Evolutionary conservation across 2,113 vertebrate species (phyloP).

Genomic region (Pagrus major): DNA sequence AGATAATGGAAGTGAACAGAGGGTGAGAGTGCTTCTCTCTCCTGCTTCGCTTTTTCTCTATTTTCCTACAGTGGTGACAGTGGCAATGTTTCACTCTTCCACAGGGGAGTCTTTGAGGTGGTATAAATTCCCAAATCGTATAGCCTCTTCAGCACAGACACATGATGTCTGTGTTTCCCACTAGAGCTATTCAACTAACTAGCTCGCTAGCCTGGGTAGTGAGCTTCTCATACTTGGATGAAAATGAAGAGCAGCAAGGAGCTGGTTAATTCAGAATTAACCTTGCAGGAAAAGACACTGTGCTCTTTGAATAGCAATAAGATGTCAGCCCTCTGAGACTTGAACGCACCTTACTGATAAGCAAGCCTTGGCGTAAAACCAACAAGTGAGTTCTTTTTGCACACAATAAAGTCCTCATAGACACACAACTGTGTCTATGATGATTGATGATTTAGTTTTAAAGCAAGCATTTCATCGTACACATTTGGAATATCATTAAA

Average conservation of each 20-base stretch:
- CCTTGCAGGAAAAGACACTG: neutral
- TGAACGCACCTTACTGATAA: neutral
- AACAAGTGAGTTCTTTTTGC: neutral
- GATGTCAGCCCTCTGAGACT: neutral
- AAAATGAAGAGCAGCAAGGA: neutral
- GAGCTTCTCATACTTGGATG: neutral
- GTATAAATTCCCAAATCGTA: constrained; percentile 40
- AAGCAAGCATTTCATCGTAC: neutral
- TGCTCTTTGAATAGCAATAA: constrained; percentile 3
- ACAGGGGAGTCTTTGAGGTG: constrained; percentile 53
- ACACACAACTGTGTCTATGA: neutral
- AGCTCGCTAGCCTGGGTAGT: neutral
- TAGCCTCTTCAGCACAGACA: constrained; percentile 1
- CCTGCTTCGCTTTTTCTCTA: neutral
- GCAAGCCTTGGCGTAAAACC: neutral
- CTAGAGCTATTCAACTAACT: neutral
- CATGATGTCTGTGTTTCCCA: constrained; percentile 5
- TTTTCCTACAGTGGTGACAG: constrained; percentile 44
- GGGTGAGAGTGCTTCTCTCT: constrained; percentile 12
- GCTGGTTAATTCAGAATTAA: constrained; percentile 1
- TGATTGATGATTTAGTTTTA: neutral
- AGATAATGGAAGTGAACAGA: constrained; percentile 56
- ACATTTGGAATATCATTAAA: neutral
- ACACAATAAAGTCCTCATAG: neutral
- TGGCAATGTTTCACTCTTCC: constrained; percentile 55